Percentiles rank a stretch among this genome's conserved stretches.
Evolutionary conservation across 2,888 invertebrate genomes (phyloP).

Genomic region (Andrena camellia): DNA sequence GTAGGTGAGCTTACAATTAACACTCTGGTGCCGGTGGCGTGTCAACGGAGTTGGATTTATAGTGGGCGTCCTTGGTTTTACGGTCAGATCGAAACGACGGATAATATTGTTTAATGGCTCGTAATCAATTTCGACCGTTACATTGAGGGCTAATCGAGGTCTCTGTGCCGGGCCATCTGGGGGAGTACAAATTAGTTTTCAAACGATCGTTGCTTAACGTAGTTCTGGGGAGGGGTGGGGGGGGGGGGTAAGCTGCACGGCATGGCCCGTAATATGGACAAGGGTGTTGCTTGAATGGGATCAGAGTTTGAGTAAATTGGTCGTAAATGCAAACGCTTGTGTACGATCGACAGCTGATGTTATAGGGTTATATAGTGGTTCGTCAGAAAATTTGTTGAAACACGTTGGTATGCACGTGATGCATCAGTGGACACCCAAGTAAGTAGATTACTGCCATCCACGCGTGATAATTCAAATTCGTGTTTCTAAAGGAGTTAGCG

Average conservation of each 20-base stretch:
- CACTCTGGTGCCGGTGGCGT: constrained; percentile 7
- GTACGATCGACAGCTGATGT: not conserved
- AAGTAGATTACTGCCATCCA: not conserved
- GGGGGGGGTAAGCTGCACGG: not conserved
- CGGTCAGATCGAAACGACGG: constrained; percentile 22
- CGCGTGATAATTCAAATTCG: too few species aligned
- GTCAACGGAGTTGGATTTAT: constrained; percentile 37
- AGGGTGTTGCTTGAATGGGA: constrained; percentile 9
- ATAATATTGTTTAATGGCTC: constrained; percentile 30
- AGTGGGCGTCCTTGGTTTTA: constrained; percentile 31
- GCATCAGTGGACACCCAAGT: not conserved
- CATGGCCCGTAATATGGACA: not conserved
- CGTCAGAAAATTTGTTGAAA: constrained; percentile 6
- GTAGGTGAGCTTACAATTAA: constrained; percentile 59
- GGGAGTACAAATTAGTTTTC: constrained; percentile 22
- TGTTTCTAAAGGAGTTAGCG: too few species aligned
- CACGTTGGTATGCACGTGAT: not conserved
- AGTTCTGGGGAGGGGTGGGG: not conserved
- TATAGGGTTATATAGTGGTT: not conserved
- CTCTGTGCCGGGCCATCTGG: not conserved
- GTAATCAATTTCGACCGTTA: not conserved
- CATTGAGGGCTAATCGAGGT: constrained; percentile 15
- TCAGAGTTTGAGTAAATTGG: constrained; percentile 13
- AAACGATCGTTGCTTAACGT: not conserved
- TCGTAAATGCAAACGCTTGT: constrained; percentile 26